Percentiles rank a stretch among this genome's conserved stretches.
phyloP scores from a whole-genome alignment of 2,113 vertebrate species.

The Odocoileus hemionus region DNA sequence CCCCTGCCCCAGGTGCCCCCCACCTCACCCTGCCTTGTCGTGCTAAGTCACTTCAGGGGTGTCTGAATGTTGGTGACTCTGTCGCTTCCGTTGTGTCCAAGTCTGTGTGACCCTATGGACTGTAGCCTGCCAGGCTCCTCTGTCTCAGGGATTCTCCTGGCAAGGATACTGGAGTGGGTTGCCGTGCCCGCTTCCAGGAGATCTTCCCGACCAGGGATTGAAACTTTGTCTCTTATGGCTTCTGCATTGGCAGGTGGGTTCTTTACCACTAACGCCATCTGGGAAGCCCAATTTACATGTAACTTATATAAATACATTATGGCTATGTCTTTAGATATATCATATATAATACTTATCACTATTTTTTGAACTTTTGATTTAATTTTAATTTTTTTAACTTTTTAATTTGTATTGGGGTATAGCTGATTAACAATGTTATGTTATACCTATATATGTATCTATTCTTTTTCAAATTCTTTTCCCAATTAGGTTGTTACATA shows the following conservation, averaged over 20 bases:
- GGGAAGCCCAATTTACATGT: not conserved
- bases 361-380: not conserved
- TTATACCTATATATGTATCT: not conserved
- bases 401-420: not conserved
- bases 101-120: not conserved
- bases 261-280: not conserved
- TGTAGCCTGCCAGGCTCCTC: not conserved
- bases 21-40: not conserved
- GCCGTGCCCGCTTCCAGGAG: not conserved
- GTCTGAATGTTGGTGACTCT: not conserved
- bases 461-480: not conserved
- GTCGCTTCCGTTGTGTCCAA: rapidly evolving
- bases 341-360: not conserved
- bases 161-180: not conserved
- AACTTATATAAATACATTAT: not conserved
- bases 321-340: not conserved
- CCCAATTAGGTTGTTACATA: not conserved
- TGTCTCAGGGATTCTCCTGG: not conserved
- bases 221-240: not conserved
- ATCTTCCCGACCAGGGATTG: not conserved
- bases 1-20: not conserved
- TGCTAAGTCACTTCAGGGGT: not conserved
- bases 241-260: not conserved
- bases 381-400: not conserved
- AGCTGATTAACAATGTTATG: not conserved